phyloP scores from a whole-genome alignment of 2,113 vertebrate species.

The Stigmatopora argus region DNA sequence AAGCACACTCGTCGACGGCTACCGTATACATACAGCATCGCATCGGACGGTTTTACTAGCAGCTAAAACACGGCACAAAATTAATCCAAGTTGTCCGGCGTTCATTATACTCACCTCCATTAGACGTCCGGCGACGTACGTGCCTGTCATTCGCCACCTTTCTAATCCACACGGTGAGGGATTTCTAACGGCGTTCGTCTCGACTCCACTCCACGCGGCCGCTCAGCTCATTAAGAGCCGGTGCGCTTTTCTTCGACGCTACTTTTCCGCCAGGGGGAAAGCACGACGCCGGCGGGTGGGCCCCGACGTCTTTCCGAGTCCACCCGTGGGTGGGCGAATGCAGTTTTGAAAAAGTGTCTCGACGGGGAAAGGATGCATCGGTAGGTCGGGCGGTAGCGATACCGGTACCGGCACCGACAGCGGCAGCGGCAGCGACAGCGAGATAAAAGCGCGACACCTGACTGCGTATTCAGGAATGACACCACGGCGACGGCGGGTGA shows the following conservation, averaged over 20 bases:
- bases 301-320: not conserved
- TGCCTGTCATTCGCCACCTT: conserved; percentile 25
- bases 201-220: not conserved
- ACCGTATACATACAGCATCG: too few species aligned
- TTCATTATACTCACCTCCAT: conserved; percentile 50
- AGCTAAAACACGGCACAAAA: not conserved
- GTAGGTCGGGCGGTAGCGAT: conserved; percentile 11
- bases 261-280: not conserved
- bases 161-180: not conserved
- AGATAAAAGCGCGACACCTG: conserved; percentile 69
- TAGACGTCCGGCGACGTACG: conserved; percentile 20
- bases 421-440: conserved; percentile 52
- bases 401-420: conserved; percentile 38
- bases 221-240: not conserved
- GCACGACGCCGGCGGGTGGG: not conserved
- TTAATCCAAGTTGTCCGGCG: conserved; percentile 18
- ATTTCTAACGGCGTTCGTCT: too few species aligned
- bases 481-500: conserved; percentile 30
- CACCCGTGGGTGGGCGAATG: not conserved
- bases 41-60: not conserved
- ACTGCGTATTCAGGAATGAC: conserved; percentile 71
- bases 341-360: not conserved
- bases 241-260: not conserved
- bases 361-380: not conserved
- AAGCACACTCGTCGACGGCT: not conserved